Base-by-base conservation (phyloP, 2,888 invertebrate species). In the Ormyrus labotus region DNA sequence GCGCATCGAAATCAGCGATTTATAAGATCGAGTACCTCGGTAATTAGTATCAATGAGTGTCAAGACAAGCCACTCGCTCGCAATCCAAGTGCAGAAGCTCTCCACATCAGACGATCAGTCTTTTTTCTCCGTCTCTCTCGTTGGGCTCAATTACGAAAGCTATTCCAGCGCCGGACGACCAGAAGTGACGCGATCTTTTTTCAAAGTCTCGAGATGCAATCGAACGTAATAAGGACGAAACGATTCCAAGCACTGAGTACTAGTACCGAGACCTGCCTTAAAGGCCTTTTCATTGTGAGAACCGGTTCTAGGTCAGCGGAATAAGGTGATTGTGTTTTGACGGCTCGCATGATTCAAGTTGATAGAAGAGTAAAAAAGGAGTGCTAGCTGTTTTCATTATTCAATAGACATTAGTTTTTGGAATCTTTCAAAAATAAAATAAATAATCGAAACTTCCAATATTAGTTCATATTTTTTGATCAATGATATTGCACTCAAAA, bases 251-350 rank as follows among this genome's bases (percentile, higher is more conserved):
- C 10, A n/a, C 9, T 48, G 53, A 13, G 34, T 9, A 34, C 11
- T 5, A 13, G 34, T 9, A 34, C 11, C 4, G 9, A 64, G 50
- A 45, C 58, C 50, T 65, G 34, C n/a, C 67, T 13, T 50, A 57
- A 19, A 34, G 5, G 47, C 51, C 60, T 55, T 57, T 19, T n/a
- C 63, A 55, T 64, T 48, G 55, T 9, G 48, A 53, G 19, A 69
- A 69, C 76, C 63, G 76, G 76, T 76, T 76, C 60, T 8, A n/a
- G 48, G 53, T 53, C 34, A 34, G 61, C 13, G 60, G 69, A 9
- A 76, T 60, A 63, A 76, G 76, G 61, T 34, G 53, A n/a, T 63
- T 58, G 19, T 63, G 55, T 69, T 76, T 76, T 69, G 61, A 76
- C 69, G n/a, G 47, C 53, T 61, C 9, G 55, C 34, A 34, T 55